phyloP scores from a whole-genome alignment of 2,888 invertebrate genomes.

The Latrodectus hesperus region DNA sequence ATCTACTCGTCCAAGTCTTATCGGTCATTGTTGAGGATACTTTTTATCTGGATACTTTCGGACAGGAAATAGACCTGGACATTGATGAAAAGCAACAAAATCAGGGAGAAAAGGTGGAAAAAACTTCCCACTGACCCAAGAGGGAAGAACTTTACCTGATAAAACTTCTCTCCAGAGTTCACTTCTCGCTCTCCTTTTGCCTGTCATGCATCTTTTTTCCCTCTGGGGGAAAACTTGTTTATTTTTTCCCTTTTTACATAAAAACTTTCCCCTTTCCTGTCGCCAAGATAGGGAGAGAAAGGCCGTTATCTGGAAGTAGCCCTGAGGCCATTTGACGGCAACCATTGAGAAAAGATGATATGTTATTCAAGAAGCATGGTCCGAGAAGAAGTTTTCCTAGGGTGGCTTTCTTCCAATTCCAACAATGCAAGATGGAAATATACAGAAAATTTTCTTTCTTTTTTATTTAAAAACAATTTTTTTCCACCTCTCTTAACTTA shows the following conservation, averaged over 20 bases:
- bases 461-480: slow-evolving; percentile 1
- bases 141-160: slow-evolving; percentile 52
- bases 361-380: slow-evolving; percentile 26
- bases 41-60: slow-evolving; percentile 46
- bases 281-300: slow-evolving; percentile 16
- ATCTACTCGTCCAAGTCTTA: slow-evolving; percentile 26
- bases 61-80: slow-evolving; percentile 66
- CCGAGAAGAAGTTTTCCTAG: slow-evolving; percentile 2
- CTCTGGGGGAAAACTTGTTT: not conserved
- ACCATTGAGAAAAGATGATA: slow-evolving; percentile 62
- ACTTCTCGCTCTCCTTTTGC: slow-evolving; percentile 15
- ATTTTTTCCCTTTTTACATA: slow-evolving; percentile 5
- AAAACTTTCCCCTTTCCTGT: not conserved
- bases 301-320: slow-evolving; percentile 48
- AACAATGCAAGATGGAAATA: not conserved
- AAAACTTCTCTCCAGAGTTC: slow-evolving; percentile 56
- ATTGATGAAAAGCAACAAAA: slow-evolving; percentile 25
- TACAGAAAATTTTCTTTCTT: not conserved
- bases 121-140: slow-evolving; percentile 10
- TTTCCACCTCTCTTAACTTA: not conserved
- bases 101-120: slow-evolving; percentile 17
- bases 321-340: slow-evolving; percentile 30
- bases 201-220: slow-evolving; percentile 4
- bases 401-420: not conserved
- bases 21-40: slow-evolving; percentile 31